Conservation (phyloP, 2,797 vertebrate species). For the Graptemys geographica region DNA sequence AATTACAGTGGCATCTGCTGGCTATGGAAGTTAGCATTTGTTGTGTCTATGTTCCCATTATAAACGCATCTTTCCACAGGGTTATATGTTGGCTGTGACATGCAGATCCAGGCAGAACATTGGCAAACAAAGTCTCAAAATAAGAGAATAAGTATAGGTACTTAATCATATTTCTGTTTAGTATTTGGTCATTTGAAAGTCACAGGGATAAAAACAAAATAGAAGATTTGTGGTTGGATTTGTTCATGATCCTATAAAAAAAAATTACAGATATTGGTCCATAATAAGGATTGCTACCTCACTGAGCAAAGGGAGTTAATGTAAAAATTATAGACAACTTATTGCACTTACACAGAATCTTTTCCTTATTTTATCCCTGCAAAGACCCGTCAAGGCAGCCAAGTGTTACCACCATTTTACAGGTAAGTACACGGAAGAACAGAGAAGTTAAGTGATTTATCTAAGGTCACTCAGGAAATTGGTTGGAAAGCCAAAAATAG, state of each 20-base stretch:
- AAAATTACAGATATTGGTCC: neutral
- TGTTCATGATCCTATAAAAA: neutral
- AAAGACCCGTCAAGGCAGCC: slow-evolving; percentile 9
- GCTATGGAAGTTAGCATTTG: neutral
- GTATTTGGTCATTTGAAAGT: neutral
- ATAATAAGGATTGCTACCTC: neutral
- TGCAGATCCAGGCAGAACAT: neutral
- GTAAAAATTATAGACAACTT: neutral
- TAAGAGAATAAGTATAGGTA: neutral
- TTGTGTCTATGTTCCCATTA: neutral
- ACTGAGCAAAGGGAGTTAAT: neutral
- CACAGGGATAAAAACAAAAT: neutral
- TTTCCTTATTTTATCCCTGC: neutral
- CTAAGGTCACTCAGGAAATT: neutral
- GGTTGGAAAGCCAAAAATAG: neutral
- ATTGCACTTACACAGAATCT: neutral
- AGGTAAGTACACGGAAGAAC: slow-evolving; percentile 25
- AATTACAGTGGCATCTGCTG: neutral
- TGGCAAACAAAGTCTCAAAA: neutral
- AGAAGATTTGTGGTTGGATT: neutral
- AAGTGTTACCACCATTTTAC: slow-evolving; percentile 33
- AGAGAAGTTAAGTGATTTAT: neutral
- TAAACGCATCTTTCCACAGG: neutral
- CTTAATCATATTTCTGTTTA: neutral
- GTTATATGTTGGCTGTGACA: neutral